These are phyloP conservation scores for Microtus ochrogaster DNA, from an alignment of 2,113 vertebrate genomes.

Conservation along the genomic window DNA sequence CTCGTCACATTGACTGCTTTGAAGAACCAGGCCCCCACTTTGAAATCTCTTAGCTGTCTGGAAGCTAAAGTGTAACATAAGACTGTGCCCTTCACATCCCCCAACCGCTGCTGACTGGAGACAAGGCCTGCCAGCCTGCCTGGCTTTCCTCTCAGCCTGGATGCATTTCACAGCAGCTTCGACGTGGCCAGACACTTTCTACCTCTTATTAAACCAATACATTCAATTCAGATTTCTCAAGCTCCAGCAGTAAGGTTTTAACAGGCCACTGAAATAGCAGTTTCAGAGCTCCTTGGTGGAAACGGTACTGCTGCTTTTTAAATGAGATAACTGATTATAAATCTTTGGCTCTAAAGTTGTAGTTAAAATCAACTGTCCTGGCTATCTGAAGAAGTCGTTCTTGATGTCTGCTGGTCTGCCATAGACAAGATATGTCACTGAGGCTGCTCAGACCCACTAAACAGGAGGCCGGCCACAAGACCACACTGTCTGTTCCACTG, in stretches of 20 bases:
- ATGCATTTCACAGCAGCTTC: neutral
- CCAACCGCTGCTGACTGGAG: neutral
- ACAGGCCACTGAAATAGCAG: neutral
- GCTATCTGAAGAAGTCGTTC: neutral
- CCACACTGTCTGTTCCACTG: neutral
- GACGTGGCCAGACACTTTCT: neutral
- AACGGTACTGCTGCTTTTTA: neutral
- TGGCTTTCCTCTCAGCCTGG: neutral
- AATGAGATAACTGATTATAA: slow-evolving; percentile 11
- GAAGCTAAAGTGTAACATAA: neutral
- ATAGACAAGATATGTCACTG: neutral
- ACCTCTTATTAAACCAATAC: neutral
- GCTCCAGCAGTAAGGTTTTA: neutral
- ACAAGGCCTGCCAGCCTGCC: neutral
- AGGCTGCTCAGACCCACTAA: neutral
- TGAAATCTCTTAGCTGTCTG: neutral
- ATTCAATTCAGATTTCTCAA: neutral
- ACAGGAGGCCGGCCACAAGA: neutral
- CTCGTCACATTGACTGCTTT: neutral
- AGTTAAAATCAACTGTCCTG: slow-evolving; percentile 12
- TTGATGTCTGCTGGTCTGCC: neutral
- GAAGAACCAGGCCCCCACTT: neutral
- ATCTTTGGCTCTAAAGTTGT: slow-evolving; percentile 21
- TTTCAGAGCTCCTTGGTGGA: neutral
- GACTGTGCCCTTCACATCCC: neutral